Conservation (phyloP, 1,140 invertebrate species). For the Aleiodes sp. region DNA sequence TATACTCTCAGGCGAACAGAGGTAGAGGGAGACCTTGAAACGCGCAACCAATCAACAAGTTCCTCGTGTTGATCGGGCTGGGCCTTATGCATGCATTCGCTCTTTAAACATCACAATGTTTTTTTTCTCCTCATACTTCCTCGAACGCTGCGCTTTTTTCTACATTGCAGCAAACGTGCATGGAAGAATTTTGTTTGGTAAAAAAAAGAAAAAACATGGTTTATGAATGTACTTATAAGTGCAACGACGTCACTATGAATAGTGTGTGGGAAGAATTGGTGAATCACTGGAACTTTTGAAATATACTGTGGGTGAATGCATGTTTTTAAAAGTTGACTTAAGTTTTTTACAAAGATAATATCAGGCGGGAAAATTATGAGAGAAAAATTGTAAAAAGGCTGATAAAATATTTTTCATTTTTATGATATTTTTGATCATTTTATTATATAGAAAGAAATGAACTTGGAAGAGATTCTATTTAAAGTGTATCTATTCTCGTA, state of each 20-base stretch:
- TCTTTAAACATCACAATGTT: constrained; percentile 2
- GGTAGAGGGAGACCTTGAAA: constrained; percentile 20
- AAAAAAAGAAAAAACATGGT: neutral
- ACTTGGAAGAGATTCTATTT: too few species aligned
- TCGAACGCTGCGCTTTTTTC: neutral
- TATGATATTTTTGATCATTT: too few species aligned
- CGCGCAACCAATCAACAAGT: constrained; percentile 32
- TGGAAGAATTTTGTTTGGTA: neutral
- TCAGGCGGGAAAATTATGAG: neutral
- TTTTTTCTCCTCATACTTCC: neutral
- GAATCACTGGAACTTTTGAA: neutral
- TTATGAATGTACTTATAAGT: neutral
- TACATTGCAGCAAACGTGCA: neutral
- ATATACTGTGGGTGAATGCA: neutral
- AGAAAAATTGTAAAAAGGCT: too few species aligned
- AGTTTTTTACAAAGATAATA: neutral
- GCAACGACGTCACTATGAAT: neutral
- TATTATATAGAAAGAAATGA: too few species aligned
- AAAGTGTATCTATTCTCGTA: too few species aligned
- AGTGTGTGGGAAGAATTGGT: neutral
- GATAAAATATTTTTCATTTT: too few species aligned
- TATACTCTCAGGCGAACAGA: neutral
- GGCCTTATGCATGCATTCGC: neutral
- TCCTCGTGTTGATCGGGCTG: constrained; percentile 19
- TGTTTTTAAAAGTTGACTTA: constrained; percentile 8